Conservation (phyloP, 2,113 vertebrate species). For the Daubentonia madagascariensis region DNA sequence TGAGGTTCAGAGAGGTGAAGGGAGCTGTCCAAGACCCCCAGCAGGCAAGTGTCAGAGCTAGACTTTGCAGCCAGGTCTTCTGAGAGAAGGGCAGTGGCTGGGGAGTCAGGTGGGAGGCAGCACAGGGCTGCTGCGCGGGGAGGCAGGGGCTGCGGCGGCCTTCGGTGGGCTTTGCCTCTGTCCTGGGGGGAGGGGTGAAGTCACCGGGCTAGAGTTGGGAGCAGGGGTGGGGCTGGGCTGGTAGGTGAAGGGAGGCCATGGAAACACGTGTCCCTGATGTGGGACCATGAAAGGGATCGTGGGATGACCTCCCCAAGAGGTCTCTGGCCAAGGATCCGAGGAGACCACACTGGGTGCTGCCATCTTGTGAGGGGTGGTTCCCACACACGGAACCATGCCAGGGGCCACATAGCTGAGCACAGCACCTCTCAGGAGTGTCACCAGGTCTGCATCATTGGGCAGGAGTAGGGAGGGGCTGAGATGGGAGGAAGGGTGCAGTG, state of each 20-base stretch:
- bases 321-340: background rate
- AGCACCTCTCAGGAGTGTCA: background rate
- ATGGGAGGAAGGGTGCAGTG: background rate
- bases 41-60: background rate
- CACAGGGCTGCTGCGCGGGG: accelerated
- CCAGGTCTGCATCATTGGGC: background rate
- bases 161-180: background rate
- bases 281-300: background rate
- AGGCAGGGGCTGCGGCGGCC: background rate
- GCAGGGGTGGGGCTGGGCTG: background rate
- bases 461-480: background rate
- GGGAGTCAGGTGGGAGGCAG: background rate
- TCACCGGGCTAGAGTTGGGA: background rate
- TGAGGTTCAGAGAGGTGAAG: background rate
- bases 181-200: background rate
- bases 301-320: background rate
- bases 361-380: background rate
- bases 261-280: background rate
- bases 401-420: accelerated
- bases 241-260: background rate
- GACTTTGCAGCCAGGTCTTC: background rate
- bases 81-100: background rate
- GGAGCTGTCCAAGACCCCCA: background rate
- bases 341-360: background rate
- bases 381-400: background rate